phyloP scores from a whole-genome alignment of 2,113 vertebrate species.

The Misgurnus mizolepis region DNA sequence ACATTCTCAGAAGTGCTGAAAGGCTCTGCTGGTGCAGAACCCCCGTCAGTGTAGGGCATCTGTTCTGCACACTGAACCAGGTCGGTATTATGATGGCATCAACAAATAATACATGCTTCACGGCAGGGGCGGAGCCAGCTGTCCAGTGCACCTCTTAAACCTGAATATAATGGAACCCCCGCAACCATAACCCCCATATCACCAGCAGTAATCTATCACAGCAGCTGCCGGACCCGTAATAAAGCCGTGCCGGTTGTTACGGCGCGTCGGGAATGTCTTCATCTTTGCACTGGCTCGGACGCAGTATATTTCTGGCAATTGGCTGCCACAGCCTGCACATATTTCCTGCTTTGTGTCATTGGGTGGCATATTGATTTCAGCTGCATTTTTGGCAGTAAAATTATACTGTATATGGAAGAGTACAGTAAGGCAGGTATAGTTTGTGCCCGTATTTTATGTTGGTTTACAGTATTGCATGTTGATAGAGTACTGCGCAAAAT shows the following conservation, averaged over 20 bases:
- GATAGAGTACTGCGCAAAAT: no score
- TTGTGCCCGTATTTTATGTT: no score
- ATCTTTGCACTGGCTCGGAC: conserved; percentile 32
- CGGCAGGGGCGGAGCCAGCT: conserved; percentile 19
- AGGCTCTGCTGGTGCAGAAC: conserved; percentile 59
- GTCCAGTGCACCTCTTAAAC: conserved; percentile 67
- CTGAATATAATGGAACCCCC: conserved; percentile 69
- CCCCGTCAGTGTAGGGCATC: conserved; percentile 24
- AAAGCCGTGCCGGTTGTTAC: conserved; percentile 62
- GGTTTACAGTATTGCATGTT: no score
- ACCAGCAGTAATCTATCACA: conserved; percentile 67
- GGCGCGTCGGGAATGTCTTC: conserved; percentile 41
- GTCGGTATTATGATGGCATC: conserved; percentile 1
- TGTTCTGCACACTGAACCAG: conserved; percentile 45
- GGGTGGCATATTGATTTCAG: not conserved
- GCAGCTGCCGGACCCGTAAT: conserved; percentile 65
- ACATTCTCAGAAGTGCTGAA: conserved; percentile 56
- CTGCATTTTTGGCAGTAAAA: not conserved
- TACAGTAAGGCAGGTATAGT: not conserved
- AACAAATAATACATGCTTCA: conserved; percentile 59
- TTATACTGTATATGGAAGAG: conserved; percentile 1
- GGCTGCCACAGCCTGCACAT: conserved; percentile 48
- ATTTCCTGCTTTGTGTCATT: conserved; percentile 35
- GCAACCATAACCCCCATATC: conserved; percentile 46
- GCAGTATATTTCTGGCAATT: conserved; percentile 43